phyloP scores from a whole-genome alignment of 1,140 invertebrate species.

The Grapholita molesta region DNA sequence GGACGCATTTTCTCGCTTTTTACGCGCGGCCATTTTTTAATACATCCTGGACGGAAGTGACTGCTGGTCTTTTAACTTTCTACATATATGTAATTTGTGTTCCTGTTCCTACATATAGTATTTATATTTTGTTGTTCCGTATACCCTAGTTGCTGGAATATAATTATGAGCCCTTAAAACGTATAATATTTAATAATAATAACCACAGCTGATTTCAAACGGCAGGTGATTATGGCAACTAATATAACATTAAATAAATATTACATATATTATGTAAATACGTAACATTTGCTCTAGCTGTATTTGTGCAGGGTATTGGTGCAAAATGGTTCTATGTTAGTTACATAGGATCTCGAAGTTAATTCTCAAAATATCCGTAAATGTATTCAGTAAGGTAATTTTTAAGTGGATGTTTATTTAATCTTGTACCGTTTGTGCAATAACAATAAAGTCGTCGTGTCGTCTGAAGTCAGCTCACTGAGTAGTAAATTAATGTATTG shows the following conservation, averaged over 20 bases:
- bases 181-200: constrained; percentile 6
- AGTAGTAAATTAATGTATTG: constrained; percentile 10
- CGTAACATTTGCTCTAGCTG: constrained; percentile 10
- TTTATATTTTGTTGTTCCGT: not conserved
- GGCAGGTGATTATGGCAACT: constrained; percentile 1
- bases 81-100: not conserved
- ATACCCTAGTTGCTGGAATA: not conserved
- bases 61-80: not conserved
- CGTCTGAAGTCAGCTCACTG: constrained; percentile 12
- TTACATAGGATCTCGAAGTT: constrained; percentile 2
- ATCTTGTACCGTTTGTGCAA: not conserved
- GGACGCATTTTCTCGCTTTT: not conserved
- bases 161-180: not conserved
- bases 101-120: not conserved
- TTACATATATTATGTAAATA: constrained; percentile 9
- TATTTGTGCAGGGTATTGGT: constrained; percentile 17
- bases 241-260: not conserved
- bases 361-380: constrained; percentile 14
- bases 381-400: not conserved
- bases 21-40: not conserved
- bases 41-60: not conserved
- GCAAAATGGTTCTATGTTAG: constrained; percentile 9
- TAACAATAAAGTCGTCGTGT: not conserved
- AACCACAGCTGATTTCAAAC: constrained; percentile 9
- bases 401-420: constrained; percentile 12